Conservation (phyloP, 2,888 invertebrate species). For the Cinara cedri region DNA sequence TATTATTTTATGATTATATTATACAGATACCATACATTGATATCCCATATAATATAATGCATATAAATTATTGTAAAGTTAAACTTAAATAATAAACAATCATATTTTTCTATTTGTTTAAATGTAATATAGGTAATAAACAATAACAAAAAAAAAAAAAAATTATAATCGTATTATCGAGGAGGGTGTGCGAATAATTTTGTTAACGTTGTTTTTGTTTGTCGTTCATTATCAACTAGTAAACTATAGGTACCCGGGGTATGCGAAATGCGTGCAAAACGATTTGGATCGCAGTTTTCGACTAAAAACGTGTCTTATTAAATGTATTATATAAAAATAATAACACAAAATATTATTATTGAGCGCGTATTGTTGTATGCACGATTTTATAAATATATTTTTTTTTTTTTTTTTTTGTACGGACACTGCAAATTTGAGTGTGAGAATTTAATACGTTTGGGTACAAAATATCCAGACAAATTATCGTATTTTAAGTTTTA, state of each 20-base stretch:
- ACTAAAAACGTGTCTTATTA: background rate
- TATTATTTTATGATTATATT: background rate
- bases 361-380: background rate
- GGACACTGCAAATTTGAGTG: too few species aligned
- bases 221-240: background rate
- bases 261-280: conserved; percentile 13
- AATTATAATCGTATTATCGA: too few species aligned
- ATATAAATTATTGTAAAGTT: too few species aligned
- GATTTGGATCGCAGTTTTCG: background rate
- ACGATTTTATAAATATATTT: too few species aligned
- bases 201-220: background rate
- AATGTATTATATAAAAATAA: too few species aligned
- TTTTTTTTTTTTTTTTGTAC: too few species aligned
- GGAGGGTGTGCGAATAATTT: background rate
- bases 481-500: too few species aligned
- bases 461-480: too few species aligned
- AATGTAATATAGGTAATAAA: too few species aligned
- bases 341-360: background rate
- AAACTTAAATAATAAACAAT: conserved; percentile 28
- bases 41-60: too few species aligned
- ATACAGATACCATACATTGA: background rate
- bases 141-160: too few species aligned
- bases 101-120: conserved; percentile 22
- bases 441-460: too few species aligned
- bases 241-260: background rate